Conservation (phyloP, 2,113 vertebrate species). For the Paradisaea rubra region DNA sequence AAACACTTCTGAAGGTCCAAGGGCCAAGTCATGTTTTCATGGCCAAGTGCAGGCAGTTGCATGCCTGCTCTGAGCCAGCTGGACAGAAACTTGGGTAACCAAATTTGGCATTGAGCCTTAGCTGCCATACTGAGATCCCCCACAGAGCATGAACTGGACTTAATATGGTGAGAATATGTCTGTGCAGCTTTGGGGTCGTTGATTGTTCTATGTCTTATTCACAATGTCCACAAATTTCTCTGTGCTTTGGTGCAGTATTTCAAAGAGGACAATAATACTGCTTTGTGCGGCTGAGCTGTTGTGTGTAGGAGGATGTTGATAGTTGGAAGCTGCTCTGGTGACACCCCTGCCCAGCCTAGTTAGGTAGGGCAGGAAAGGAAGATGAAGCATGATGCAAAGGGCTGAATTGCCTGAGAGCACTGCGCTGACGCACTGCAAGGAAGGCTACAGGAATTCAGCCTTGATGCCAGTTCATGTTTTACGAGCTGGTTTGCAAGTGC, state of each 20-base stretch:
- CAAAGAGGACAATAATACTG: neutral
- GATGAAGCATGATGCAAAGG: neutral
- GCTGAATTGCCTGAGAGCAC: neutral
- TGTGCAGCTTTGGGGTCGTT: neutral
- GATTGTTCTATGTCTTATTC: neutral
- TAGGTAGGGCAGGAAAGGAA: neutral
- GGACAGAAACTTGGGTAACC: neutral
- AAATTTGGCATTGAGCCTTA: neutral
- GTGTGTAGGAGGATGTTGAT: neutral
- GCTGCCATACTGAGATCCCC: neutral
- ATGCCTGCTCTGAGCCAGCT: neutral
- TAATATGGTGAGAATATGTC: neutral
- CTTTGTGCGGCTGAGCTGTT: neutral
- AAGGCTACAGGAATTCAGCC: neutral
- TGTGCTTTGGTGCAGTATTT: neutral
- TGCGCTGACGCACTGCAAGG: neutral
- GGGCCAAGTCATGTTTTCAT: neutral
- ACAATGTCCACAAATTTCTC: neutral
- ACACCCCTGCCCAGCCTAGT: neutral
- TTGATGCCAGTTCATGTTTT: neutral
- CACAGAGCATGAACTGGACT: neutral
- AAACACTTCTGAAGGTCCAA: neutral
- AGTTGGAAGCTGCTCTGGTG: neutral
- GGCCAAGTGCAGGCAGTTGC: neutral
- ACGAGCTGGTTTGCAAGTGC: neutral